These are phyloP conservation scores for Cliona cf. orientalis DNA, from an alignment of 37 sponge, comb jelly and placozoan species.

Conservation along the genomic window DNA sequence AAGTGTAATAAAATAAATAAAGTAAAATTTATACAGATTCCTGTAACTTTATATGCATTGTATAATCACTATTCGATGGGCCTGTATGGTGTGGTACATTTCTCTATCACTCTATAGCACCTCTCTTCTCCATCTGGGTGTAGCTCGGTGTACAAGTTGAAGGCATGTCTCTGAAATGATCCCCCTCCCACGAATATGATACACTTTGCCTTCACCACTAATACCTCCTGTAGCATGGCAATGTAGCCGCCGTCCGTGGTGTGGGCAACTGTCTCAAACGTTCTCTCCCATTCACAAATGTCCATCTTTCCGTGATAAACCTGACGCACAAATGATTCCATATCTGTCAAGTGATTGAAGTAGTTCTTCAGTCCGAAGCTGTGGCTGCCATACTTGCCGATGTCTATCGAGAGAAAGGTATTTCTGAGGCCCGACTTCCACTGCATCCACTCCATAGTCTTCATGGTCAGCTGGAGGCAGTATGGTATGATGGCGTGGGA, in stretches of 20 bases:
- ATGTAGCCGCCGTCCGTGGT: constrained; percentile 36
- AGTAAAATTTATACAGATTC: neutral
- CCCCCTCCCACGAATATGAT: constrained; percentile 61
- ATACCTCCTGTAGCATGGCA: constrained; percentile 36
- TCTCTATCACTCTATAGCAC: constrained; percentile 19
- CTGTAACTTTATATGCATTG: neutral
- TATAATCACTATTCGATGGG: constrained; percentile 17
- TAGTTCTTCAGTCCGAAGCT: constrained; percentile 33
- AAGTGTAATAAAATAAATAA: neutral
- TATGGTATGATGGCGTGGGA: constrained; percentile 17
- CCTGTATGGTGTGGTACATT: constrained; percentile 33
- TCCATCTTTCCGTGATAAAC: constrained; percentile 6
- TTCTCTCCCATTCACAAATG: constrained; percentile 28
- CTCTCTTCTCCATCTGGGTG: constrained; percentile 12
- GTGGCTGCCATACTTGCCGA: constrained; percentile 45
- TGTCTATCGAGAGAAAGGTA: constrained; percentile 38
- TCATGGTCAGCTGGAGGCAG: constrained; percentile 13
- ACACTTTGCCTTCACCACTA: constrained; percentile 51
- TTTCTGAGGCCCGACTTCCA: neutral
- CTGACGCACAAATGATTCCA: constrained; percentile 18
- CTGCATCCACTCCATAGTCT: neutral
- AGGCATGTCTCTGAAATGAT: constrained; percentile 44
- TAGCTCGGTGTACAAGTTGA: constrained; percentile 29
- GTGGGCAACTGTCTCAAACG: constrained; percentile 21
- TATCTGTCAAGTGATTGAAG: neutral